phyloP scores from a whole-genome alignment of 2,797 vertebrate genomes.

The Dendrocincla fuliginosa region DNA sequence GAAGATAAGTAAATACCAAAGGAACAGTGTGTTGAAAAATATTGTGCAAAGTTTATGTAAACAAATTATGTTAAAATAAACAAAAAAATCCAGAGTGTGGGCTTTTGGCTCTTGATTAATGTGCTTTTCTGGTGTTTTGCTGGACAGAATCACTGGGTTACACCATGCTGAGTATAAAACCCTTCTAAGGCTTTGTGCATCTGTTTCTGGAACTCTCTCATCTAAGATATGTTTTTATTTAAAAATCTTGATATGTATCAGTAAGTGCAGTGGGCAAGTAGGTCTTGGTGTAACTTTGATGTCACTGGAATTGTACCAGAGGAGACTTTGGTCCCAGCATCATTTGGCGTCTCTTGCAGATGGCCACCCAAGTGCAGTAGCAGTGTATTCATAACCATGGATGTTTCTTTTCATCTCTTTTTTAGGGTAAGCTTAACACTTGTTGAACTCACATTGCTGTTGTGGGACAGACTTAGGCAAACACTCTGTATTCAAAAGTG shows the following conservation, averaged over 20 bases:
- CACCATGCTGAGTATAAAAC: constrained; percentile 36
- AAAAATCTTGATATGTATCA: constrained; percentile 29
- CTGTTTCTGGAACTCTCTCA: constrained; percentile 50
- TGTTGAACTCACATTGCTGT: neutral
- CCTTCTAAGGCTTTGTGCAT: constrained; percentile 21
- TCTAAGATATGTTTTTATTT: constrained; percentile 45
- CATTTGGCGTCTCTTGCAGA: neutral
- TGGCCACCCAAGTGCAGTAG: constrained; percentile 38
- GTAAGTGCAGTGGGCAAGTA: neutral
- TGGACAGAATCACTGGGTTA: constrained; percentile 17
- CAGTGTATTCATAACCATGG: neutral
- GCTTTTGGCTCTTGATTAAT: constrained; percentile 47
- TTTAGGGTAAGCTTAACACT: neutral
- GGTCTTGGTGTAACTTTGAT: neutral
- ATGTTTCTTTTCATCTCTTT: neutral
- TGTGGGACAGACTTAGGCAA: neutral
- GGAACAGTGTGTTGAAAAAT: constrained; percentile 38
- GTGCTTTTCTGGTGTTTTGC: constrained; percentile 45
- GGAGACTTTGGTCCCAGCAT: neutral
- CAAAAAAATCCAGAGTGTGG: constrained; percentile 15
- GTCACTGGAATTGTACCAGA: neutral
- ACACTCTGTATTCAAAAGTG: neutral
- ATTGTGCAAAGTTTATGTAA: constrained; percentile 53
- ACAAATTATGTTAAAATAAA: constrained; percentile 42
- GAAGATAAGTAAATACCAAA: constrained; percentile 52